These are phyloP conservation scores for Ametastegia equiseti DNA, from an alignment of 2,888 invertebrate species.

Conservation along the genomic window DNA sequence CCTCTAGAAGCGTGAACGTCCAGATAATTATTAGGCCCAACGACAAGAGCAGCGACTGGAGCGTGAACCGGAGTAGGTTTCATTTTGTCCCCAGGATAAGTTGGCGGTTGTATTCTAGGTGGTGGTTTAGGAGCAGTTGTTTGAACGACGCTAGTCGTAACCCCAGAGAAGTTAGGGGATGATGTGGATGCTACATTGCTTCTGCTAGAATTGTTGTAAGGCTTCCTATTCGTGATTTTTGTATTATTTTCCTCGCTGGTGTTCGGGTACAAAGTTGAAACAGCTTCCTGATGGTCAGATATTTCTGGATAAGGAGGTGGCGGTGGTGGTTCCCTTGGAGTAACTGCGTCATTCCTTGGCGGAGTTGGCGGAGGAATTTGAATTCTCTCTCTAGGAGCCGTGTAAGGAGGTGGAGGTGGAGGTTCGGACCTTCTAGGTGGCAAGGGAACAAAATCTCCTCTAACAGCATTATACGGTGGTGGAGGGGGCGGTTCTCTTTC, in stretches of 20 bases:
- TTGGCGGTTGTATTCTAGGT: slow-evolving; percentile 75
- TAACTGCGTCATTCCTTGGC: slow-evolving; percentile 75
- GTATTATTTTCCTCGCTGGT: slow-evolving; percentile 54
- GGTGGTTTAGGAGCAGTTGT: slow-evolving; percentile 82
- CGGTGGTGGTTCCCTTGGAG: slow-evolving; percentile 79
- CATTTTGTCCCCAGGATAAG: slow-evolving; percentile 76
- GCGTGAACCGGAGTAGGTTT: slow-evolving; percentile 74
- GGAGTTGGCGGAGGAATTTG: slow-evolving; percentile 75
- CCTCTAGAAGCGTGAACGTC: slow-evolving; percentile 80
- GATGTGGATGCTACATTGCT: slow-evolving; percentile 15
- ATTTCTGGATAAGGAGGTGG: slow-evolving; percentile 80
- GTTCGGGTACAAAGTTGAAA: slow-evolving; percentile 61
- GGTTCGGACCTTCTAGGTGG: slow-evolving; percentile 81
- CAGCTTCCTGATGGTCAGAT: slow-evolving; percentile 56
- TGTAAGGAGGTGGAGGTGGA: slow-evolving; percentile 80
- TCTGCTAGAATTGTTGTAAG: slow-evolving; percentile 11
- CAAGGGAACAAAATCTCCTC: slow-evolving; percentile 81
- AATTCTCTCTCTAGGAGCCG: slow-evolving; percentile 73
- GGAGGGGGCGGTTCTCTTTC: slow-evolving; percentile 78
- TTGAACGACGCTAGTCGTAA: slow-evolving; percentile 78
- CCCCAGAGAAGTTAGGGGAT: slow-evolving; percentile 65
- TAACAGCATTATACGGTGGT: slow-evolving; percentile 84
- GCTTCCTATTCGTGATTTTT: slow-evolving; percentile 46
- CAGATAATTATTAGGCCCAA: slow-evolving; percentile 81
- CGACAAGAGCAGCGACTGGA: slow-evolving; percentile 79